Percentiles rank a stretch among this genome's conserved stretches.
phyloP scores from a whole-genome alignment of 2,113 vertebrate species.

The Percina caprodes region DNA sequence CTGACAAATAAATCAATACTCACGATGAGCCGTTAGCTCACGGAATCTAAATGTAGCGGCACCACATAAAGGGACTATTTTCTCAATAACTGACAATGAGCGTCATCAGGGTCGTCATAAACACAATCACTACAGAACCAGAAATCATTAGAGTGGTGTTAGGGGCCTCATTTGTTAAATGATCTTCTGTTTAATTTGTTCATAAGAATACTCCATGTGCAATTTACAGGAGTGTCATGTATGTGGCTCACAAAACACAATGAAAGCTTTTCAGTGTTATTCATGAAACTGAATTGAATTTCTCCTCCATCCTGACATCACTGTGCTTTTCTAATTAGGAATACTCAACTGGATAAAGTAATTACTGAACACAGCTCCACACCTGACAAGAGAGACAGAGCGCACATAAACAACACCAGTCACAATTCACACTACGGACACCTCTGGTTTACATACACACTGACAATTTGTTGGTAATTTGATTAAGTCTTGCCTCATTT shows the following conservation, averaged over 20 bases:
- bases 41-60: constrained; percentile 25
- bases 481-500: constrained; percentile 27
- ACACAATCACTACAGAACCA: constrained; percentile 34
- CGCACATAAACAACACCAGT: constrained; percentile 6
- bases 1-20: constrained; percentile 30
- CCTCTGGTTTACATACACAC: constrained; percentile 3
- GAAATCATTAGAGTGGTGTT: constrained; percentile 23
- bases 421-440: constrained; percentile 34
- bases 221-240: neutral
- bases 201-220: neutral
- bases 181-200: constrained; percentile 32
- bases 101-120: constrained; percentile 33
- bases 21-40: neutral
- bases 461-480: constrained; percentile 39
- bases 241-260: neutral
- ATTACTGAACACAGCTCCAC: constrained; percentile 49
- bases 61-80: constrained; percentile 27
- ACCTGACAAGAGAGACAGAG: constrained; percentile 24
- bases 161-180: constrained; percentile 13
- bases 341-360: constrained; percentile 50
- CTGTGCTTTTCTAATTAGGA: constrained; percentile 56
- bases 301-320: constrained; percentile 18
- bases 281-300: constrained; percentile 16
- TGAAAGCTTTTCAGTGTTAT: constrained; percentile 1
- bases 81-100: constrained; percentile 50